Evolutionary conservation across 2,888 invertebrate species (phyloP), one percentile per base, ranked within the genome.

Genomic region (Tetanocera ferruginea): DNA sequence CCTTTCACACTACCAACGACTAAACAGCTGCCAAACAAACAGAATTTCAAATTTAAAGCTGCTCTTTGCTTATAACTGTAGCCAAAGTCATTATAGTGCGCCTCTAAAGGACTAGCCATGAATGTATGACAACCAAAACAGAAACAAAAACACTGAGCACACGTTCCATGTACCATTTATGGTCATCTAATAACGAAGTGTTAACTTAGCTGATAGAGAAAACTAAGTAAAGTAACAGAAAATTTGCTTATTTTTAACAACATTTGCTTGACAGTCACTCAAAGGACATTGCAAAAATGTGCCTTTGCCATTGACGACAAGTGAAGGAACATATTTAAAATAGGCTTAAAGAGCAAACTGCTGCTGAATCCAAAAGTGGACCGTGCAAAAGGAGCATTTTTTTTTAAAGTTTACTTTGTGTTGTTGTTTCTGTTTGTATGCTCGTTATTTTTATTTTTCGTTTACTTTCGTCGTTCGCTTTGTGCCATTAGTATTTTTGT

Each of bases 301-400:
- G 6, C 9, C 31, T 51, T 69, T 51, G 14, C 34, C 31, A 49
- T 72, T 72, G 79, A 81, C 79, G 78, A 6, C 79, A 79, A 78
- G 76, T 81, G 78, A 82, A 79, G 79, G 77, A 79, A 80, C 19
- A 76, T 78, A 79, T 81, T 82, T 82, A 78, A 80, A 80, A 78
- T 80, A 79, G 77, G 77, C 80, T 80, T 79, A 71, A 71, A 34
- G 55, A 55, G 19, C 5, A 23, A 43, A 43, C 23, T 31, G 23
- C 34, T 17, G 6, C 17, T 6, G 2, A 71, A 78, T 62, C 62
- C 57, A 64, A 55, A 79, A 78, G 72, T 78, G 60, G 64, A 74
- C 43, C 78, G 75, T 34, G 76, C 73, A 74, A 76, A 71, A 62
- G 76, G 51, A 52, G 66, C 52, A 57, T 64, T 73, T 69, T 78